These are phyloP conservation scores for Ispidina picta DNA, from an alignment of 2,797 vertebrate genomes.

Conservation along the genomic window DNA sequence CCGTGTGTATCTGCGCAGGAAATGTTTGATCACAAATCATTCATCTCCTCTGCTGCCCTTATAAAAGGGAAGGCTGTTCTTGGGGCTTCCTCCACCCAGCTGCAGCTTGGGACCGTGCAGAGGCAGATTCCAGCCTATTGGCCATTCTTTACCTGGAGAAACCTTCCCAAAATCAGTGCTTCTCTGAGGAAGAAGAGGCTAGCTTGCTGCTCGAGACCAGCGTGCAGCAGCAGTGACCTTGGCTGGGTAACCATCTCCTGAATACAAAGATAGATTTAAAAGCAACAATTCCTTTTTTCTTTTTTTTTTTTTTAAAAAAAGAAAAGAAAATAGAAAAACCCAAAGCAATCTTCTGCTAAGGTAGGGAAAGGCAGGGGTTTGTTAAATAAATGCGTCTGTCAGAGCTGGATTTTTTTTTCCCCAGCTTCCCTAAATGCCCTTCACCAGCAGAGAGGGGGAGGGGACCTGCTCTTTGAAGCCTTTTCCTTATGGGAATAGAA, in stretches of 20 bases:
- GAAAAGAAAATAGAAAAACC: not conserved
- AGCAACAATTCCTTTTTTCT: not conserved
- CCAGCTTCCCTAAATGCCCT: conserved; percentile 50
- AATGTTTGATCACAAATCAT: not conserved
- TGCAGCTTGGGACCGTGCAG: not conserved
- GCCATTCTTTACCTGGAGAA: not conserved
- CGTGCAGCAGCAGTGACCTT: conserved; percentile 56
- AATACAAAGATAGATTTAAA: conserved; percentile 43
- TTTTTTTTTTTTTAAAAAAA: not conserved
- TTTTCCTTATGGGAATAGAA: conserved; percentile 66
- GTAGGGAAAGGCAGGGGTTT: conserved; percentile 23
- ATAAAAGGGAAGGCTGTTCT: not conserved
- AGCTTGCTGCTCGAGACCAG: not conserved
- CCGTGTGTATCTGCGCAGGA: not conserved
- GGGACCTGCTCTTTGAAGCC: conserved; percentile 58
- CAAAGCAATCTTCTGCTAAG: not conserved
- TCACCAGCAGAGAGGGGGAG: conserved; percentile 42
- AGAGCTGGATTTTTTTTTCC: not conserved
- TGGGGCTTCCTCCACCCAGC: not conserved
- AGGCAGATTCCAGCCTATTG: not conserved
- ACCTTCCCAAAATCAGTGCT: not conserved
- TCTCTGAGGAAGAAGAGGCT: not conserved
- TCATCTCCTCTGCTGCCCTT: not conserved
- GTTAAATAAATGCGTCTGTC: conserved; percentile 21
- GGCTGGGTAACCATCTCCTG: conserved; percentile 16